phyloP scores from a whole-genome alignment of 2,888 invertebrate species.

The Eupeodes luniger region DNA sequence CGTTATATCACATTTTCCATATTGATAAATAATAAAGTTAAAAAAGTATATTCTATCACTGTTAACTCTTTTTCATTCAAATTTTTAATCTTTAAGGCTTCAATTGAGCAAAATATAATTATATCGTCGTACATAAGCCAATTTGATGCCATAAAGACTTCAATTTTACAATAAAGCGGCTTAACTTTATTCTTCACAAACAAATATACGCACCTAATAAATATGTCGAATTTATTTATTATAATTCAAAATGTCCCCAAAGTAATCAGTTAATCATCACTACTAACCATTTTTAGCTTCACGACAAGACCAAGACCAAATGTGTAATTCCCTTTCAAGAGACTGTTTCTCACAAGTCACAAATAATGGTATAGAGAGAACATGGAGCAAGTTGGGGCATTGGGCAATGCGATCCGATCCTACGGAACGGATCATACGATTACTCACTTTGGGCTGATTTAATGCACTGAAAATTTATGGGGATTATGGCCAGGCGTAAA shows the following conservation, averaged over 20 bases:
- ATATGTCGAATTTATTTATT: slow-evolving; percentile 69
- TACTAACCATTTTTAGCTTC: slow-evolving; percentile 6
- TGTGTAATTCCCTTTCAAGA: slow-evolving; percentile 41
- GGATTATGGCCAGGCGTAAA: slow-evolving; percentile 38
- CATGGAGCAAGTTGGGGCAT: no score
- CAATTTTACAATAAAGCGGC: slow-evolving; percentile 39
- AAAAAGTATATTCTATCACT: no score
- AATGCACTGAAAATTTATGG: slow-evolving; percentile 58
- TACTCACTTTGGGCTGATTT: slow-evolving; percentile 69
- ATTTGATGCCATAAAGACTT: slow-evolving; percentile 49
- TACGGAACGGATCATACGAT: slow-evolving; percentile 17
- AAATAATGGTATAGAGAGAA: not conserved
- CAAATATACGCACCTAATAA: slow-evolving; percentile 56
- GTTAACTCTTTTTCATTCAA: no score
- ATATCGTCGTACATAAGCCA: slow-evolving; percentile 37
- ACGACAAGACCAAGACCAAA: slow-evolving; percentile 20
- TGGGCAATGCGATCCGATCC: slow-evolving; percentile 23
- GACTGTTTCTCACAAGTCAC: slow-evolving; percentile 8
- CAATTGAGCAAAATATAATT: not conserved
- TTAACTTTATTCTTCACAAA: slow-evolving; percentile 38
- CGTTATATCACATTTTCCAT: no score
- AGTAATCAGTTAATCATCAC: slow-evolving; percentile 47
- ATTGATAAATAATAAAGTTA: no score
- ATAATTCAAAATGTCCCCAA: slow-evolving; percentile 59
- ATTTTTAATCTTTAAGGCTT: no score